Percentiles rank a stretch among this genome's conserved stretches.
phyloP scores from a whole-genome alignment of 2,888 invertebrate genomes.

The Tipula unca region DNA sequence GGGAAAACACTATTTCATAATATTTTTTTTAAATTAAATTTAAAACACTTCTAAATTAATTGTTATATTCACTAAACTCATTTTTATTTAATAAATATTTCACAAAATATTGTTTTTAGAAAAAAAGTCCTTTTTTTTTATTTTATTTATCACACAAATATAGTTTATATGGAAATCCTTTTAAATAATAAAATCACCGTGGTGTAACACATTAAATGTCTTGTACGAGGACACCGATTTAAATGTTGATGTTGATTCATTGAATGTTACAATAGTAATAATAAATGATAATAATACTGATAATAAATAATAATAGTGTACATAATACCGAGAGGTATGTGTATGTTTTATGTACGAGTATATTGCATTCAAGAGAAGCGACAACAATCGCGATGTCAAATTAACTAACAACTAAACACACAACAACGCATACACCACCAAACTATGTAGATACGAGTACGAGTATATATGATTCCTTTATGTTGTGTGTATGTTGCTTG shows the following conservation, averaged over 20 bases:
- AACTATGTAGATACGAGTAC: neutral
- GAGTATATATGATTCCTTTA: neutral
- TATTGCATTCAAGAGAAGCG: no score
- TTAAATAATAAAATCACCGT: neutral
- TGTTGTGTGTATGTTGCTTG: neutral
- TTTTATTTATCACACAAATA: neutral
- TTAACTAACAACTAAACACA: neutral
- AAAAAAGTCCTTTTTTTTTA: neutral
- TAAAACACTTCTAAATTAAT: neutral
- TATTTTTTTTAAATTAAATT: neutral
- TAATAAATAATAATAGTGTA: neutral
- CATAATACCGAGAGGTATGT: neutral
- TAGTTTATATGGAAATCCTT: neutral
- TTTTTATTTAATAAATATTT: neutral
- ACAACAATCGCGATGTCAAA: neutral
- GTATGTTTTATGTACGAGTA: no score
- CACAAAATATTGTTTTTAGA: neutral
- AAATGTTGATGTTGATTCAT: neutral
- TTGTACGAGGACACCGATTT: neutral
- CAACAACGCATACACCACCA: neutral
- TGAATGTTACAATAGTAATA: neutral
- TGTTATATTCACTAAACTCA: neutral
- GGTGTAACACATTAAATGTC: neutral
- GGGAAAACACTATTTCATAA: neutral
- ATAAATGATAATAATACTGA: neutral